A percentile compares a stretch with the other conserved stretches of the same genome.
phyloP scores from a whole-genome alignment of 2,797 vertebrate genomes.

The Prionace glauca region DNA sequence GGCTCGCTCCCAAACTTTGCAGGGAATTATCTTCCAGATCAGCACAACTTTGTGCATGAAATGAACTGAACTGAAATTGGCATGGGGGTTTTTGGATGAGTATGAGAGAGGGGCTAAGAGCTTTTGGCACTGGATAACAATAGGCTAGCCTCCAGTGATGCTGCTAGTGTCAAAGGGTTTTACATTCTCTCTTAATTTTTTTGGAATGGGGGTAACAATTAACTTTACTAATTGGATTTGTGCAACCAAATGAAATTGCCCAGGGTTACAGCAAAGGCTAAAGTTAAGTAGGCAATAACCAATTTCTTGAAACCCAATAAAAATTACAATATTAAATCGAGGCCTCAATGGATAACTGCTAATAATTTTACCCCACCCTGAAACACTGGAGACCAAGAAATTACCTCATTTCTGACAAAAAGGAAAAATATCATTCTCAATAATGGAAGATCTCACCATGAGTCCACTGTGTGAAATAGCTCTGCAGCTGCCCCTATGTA shows the following conservation, averaged over 20 bases:
- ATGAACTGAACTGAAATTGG: not conserved
- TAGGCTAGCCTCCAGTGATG: slow-evolving; percentile 13
- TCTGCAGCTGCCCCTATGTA: not conserved
- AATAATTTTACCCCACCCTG: not conserved
- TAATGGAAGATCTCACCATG: not conserved
- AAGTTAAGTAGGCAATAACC: slow-evolving; percentile 18
- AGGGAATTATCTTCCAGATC: not conserved
- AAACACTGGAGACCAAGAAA: not conserved
- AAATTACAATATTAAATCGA: not conserved
- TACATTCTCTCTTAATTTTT: not conserved
- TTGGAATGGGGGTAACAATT: not conserved
- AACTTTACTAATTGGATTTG: slow-evolving; percentile 21
- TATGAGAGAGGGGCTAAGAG: not conserved
- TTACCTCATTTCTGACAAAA: not conserved
- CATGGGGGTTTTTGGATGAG: not conserved
- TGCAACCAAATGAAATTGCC: slow-evolving; percentile 3
- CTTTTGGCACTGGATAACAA: not conserved
- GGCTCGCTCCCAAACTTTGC: not conserved
- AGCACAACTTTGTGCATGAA: not conserved
- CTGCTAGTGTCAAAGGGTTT: not conserved
- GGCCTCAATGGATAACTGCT: not conserved
- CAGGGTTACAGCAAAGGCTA: slow-evolving; percentile 16
- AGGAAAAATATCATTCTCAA: not conserved
- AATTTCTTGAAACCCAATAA: not conserved
- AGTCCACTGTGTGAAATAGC: not conserved